Percentiles rank a stretch among this genome's conserved stretches.
Evolutionary conservation across 2,113 vertebrate species (phyloP).

Genomic region (Colaptes auratus): DNA sequence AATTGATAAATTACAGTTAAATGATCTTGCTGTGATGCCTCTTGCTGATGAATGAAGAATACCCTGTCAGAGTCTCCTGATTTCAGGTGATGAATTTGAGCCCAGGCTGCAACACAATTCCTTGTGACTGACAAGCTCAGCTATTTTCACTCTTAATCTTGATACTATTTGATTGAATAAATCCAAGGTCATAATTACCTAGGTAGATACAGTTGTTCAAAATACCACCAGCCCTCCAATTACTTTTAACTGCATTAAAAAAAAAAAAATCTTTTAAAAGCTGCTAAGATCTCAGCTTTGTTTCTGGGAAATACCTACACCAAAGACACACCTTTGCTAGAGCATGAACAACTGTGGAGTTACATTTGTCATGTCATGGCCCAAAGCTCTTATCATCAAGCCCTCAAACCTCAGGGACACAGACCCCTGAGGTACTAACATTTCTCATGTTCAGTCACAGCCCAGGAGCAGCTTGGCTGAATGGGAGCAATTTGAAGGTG

Average conservation of each 20-base stretch:
- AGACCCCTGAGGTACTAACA: not conserved
- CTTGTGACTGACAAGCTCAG: constrained; percentile 28
- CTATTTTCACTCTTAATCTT: constrained; percentile 48
- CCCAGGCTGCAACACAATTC: constrained; percentile 15
- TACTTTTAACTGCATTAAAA: not conserved
- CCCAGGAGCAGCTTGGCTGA: constrained; percentile 9
- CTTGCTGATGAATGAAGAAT: constrained; percentile 42
- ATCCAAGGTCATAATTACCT: constrained; percentile 38
- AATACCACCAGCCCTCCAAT: not conserved
- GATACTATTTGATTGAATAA: constrained; percentile 37
- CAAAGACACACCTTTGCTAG: not conserved
- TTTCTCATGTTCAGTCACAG: not conserved
- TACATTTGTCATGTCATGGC: not conserved
- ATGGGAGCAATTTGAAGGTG: not conserved
- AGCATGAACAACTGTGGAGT: not conserved
- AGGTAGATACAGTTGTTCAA: not conserved
- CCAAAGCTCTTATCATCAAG: not conserved
- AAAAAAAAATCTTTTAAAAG: not conserved
- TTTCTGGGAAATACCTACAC: not conserved
- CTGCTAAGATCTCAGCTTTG: not conserved
- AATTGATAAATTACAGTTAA: constrained; percentile 50
- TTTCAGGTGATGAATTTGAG: constrained; percentile 54
- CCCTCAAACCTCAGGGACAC: not conserved
- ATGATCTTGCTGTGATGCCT: constrained; percentile 29
- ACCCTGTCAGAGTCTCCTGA: constrained; percentile 9